Evolutionary conservation across 2,888 invertebrate genomes (phyloP).

Genomic region (Sthenelais limicola): DNA sequence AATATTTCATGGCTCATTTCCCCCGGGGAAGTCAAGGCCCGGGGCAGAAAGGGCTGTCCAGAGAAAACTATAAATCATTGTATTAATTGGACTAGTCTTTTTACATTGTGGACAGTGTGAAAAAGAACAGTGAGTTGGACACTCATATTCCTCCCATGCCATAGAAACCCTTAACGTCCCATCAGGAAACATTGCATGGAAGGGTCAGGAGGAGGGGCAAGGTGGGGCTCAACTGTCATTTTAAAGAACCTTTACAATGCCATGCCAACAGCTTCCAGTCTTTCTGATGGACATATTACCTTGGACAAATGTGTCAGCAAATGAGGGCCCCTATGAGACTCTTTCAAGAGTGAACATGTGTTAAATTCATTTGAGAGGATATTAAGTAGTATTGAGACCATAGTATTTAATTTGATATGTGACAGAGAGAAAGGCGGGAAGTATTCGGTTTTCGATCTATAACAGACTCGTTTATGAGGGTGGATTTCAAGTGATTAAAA

Average conservation of each 20-base stretch:
- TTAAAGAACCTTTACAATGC: slow-evolving; percentile 1
- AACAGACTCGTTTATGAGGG: no score
- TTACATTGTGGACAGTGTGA: background rate
- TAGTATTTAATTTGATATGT: no score
- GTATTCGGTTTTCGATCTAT: no score
- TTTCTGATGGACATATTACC: slow-evolving; percentile 19
- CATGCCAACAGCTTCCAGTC: background rate
- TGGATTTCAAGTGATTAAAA: no score
- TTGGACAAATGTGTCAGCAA: slow-evolving; percentile 21
- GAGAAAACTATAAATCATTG: slow-evolving; percentile 14
- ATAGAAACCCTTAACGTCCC: slow-evolving; percentile 5
- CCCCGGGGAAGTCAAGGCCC: slow-evolving; percentile 6
- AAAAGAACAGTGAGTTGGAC: slow-evolving; percentile 11
- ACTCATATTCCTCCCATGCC: background rate
- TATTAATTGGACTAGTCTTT: slow-evolving; percentile 24
- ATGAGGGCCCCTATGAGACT: no score
- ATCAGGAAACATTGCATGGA: background rate
- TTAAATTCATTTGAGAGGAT: no score
- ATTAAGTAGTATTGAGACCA: no score
- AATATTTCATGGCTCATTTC: slow-evolving; percentile 35
- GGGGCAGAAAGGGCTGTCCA: slow-evolving; percentile 5
- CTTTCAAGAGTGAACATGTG: no score
- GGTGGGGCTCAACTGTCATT: slow-evolving; percentile 21
- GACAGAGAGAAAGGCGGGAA: no score
- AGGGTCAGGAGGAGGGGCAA: slow-evolving; percentile 9